Evolutionary conservation across 2,113 vertebrate species (phyloP).

Genomic region (Macrotis lagotis): DNA sequence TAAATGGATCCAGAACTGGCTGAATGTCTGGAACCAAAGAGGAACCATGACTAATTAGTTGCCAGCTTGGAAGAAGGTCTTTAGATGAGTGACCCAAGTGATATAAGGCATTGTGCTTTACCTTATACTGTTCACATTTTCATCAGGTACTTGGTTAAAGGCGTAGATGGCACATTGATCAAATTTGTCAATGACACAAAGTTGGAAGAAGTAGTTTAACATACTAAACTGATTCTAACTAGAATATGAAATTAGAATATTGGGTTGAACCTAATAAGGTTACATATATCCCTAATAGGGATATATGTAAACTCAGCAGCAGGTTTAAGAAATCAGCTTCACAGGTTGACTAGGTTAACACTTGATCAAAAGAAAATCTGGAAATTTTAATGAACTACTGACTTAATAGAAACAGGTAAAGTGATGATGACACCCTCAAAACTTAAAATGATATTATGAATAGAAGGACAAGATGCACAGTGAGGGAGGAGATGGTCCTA

Average conservation of each 20-base stretch:
- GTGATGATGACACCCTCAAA: neutral
- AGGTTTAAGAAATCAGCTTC: constrained; percentile 4
- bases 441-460: too few species aligned
- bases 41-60: too few species aligned
- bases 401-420: constrained; percentile 10
- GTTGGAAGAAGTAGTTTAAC: neutral
- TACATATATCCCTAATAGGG: too few species aligned
- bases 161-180: neutral
- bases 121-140: neutral
- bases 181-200: neutral
- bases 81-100: too few species aligned
- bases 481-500: neutral
- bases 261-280: too few species aligned
- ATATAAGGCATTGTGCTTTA: neutral
- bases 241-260: neutral
- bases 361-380: too few species aligned
- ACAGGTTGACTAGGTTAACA: too few species aligned
- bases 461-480: too few species aligned
- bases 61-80: neutral
- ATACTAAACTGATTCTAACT: neutral
- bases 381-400: too few species aligned
- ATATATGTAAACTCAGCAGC: constrained; percentile 29
- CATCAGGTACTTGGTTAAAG: neutral
- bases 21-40: too few species aligned
- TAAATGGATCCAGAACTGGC: too few species aligned